These are phyloP conservation scores for Buathra laborator DNA, from an alignment of 2,888 invertebrate species.

Conservation along the genomic window DNA sequence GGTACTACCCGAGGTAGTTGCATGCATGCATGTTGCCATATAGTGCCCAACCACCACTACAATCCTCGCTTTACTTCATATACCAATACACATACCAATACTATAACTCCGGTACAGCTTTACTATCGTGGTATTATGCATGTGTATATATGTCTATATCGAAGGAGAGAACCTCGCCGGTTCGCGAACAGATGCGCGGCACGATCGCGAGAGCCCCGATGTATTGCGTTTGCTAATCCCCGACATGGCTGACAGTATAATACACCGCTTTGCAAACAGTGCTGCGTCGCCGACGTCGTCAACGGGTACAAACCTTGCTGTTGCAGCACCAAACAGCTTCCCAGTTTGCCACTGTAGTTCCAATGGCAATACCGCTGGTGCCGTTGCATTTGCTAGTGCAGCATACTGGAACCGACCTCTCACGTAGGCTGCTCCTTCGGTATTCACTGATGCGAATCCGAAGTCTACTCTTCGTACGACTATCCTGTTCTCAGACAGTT, in stretches of 20 bases:
- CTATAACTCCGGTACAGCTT: neutral
- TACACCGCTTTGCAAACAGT: slow-evolving; percentile 84
- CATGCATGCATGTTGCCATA: slow-evolving; percentile 26
- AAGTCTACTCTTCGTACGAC: slow-evolving; percentile 23
- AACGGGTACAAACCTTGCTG: slow-evolving; percentile 11
- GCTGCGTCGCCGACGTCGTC: slow-evolving; percentile 60
- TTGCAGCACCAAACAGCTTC: slow-evolving; percentile 2
- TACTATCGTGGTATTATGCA: slow-evolving; percentile 27
- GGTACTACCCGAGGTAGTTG: slow-evolving; percentile 51
- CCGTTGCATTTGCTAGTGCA: slow-evolving; percentile 69
- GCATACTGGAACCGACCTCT: slow-evolving; percentile 52
- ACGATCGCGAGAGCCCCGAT: slow-evolving; percentile 81
- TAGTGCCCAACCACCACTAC: slow-evolving; percentile 7
- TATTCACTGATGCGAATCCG: slow-evolving; percentile 21
- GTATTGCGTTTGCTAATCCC: slow-evolving; percentile 84
- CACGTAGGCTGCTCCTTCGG: slow-evolving; percentile 34
- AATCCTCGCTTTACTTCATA: neutral
- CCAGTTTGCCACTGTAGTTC: slow-evolving; percentile 27
- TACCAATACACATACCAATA: slow-evolving; percentile 9
- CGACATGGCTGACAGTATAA: slow-evolving; percentile 84
- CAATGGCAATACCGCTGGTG: slow-evolving; percentile 61
- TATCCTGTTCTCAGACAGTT: slow-evolving; percentile 42
- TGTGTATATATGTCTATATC: slow-evolving; percentile 18
- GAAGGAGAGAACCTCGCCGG: slow-evolving; percentile 45
- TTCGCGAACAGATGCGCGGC: slow-evolving; percentile 83